These are phyloP conservation scores for Bombus superbus DNA, from an alignment of 1,140 invertebrate genomes.

Conservation along the genomic window DNA sequence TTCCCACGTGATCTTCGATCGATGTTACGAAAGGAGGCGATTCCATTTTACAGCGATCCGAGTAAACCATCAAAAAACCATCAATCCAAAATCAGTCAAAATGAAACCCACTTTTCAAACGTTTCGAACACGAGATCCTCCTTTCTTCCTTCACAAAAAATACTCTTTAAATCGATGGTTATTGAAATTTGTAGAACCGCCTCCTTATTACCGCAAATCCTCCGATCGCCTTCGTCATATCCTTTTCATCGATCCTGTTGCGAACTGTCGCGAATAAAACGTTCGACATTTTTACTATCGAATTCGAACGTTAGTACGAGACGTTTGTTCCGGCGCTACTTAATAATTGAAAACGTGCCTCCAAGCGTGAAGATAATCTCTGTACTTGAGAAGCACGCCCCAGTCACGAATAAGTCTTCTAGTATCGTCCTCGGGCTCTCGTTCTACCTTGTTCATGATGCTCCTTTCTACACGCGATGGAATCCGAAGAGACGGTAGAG, in stretches of 20 bases:
- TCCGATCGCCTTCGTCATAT: background rate
- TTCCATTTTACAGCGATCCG: background rate
- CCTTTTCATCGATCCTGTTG: background rate
- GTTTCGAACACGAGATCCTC: too few relatives aligned
- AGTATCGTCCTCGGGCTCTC: constrained; percentile 77
- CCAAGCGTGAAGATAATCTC: constrained; percentile 80
- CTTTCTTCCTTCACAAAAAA: too few relatives aligned
- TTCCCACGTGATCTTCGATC: background rate
- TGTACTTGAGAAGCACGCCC: constrained; percentile 81
- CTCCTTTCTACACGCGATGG: constrained; percentile 73
- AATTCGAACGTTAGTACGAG: background rate
- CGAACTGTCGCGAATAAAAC: background rate
- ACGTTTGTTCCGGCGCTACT: background rate
- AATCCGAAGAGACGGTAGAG: constrained; percentile 67
- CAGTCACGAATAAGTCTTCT: constrained; percentile 79
- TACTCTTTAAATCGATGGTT: too few relatives aligned
- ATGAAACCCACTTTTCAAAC: too few relatives aligned
- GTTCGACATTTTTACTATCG: background rate
- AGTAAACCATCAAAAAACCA: background rate
- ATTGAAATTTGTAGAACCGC: too few relatives aligned
- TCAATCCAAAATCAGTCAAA: background rate
- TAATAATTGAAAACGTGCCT: constrained; percentile 75
- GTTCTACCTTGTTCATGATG: constrained; percentile 77
- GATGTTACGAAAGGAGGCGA: background rate
- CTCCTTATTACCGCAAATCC: background rate